phyloP scores from a whole-genome alignment of 2,888 invertebrate species.

The Ypsolopha scabrella region DNA sequence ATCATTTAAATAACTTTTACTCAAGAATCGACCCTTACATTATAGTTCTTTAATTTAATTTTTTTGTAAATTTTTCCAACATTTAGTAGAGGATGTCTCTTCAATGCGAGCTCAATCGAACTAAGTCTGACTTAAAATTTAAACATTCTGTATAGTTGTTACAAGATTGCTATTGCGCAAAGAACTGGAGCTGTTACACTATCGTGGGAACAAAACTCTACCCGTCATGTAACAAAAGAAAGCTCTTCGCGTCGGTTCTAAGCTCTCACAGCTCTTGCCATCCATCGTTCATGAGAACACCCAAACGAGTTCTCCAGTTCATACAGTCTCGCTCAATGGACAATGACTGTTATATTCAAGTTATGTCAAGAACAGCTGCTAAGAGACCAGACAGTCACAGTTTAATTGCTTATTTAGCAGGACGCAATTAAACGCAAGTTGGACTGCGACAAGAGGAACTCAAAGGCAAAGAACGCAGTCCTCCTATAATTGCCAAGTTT shows the following conservation, averaged over 20 bases:
- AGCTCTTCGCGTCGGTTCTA: not conserved
- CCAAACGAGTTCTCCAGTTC: not conserved
- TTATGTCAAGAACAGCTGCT: not conserved
- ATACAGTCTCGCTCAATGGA: too few species aligned
- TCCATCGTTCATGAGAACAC: not conserved
- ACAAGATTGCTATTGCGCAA: too few species aligned
- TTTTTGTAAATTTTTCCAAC: too few species aligned
- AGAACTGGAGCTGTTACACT: too few species aligned
- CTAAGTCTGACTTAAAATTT: too few species aligned
- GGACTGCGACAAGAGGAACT: conserved; percentile 1
- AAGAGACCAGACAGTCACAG: not conserved
- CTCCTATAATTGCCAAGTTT: conserved; percentile 3
- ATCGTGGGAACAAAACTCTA: not conserved
- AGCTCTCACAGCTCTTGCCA: not conserved
- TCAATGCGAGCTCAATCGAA: too few species aligned
- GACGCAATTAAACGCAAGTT: not conserved
- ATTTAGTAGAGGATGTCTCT: too few species aligned
- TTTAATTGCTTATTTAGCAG: conserved; percentile 4
- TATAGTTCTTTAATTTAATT: too few species aligned
- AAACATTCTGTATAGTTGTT: too few species aligned
- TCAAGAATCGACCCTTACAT: too few species aligned
- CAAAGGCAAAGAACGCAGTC: not conserved
- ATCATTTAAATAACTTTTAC: too few species aligned
- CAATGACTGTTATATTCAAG: too few species aligned
- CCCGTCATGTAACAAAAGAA: not conserved